Evolutionary conservation across 2,888 invertebrate species (phyloP), one percentile per base, ranked within the genome.

Genomic region (Colletes collaris): DNA sequence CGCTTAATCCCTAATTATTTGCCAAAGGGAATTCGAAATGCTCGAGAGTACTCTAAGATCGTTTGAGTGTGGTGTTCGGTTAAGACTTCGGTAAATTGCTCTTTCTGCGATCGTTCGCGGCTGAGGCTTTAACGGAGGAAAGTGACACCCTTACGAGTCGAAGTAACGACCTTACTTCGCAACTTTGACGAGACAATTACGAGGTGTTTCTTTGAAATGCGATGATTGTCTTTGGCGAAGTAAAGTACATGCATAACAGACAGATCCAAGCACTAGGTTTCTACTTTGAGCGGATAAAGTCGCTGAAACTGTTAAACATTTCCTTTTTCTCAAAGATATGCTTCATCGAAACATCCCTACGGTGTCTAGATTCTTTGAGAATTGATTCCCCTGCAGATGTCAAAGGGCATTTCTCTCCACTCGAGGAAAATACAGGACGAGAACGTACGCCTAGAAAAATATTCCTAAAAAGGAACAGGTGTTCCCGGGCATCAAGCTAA

Each of bases 391-490:
- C 16, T 16, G 63, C 66, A 50, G 50, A 56, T 63, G 74, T 56
- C 66, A 58, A 76, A 58, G 16, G 10, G n/a, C 49, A 50, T 76
- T 78, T 76, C 44, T 75, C 75, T 49, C 67, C 49, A 49, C 56
- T 8, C 4, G 46, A 27, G 35, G 4, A 40, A 52, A 64, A 63
- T 68, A 35, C 59, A 3, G 50, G 40, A 7, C 59, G 68, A 68
- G 53, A 77, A 68, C 52, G 77, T 37, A 52, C 62, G 55, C 40
- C 19, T 37, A 1, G 37, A 50, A 2, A 8, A 11, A 19, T 44
- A 19, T 13, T 44, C 7, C 40, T 44, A 52, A 11, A 35, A 35
- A 13, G 5, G 35, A 63, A 59, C 71, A n/a, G 40, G 53, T 10
- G 27, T 27, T 44, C 58, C 11, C 11, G 11, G 11, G n/a, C 10